Evolutionary conservation across 2,888 invertebrate genomes (phyloP).

Genomic region (Lampropteryx suffumata): DNA sequence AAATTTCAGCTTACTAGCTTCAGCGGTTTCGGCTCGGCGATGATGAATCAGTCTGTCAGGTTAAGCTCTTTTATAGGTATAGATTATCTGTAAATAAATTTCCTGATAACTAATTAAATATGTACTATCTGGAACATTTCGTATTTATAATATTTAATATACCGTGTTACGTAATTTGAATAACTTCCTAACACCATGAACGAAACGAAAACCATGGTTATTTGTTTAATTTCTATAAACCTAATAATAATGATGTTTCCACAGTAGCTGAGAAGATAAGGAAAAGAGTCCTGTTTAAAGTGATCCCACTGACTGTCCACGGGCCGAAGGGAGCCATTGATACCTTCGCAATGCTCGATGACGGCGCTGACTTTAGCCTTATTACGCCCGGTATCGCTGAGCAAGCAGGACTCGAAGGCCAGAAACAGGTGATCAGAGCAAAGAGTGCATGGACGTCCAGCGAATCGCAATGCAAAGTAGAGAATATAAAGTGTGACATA

Average conservation of each 20-base stretch:
- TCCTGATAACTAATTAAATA: no score
- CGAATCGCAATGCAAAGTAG: not conserved
- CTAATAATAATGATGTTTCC: not conserved
- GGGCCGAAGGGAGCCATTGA: slow-evolving; percentile 11
- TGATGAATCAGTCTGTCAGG: no score
- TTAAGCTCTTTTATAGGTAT: no score
- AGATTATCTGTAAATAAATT: no score
- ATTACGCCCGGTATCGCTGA: slow-evolving; percentile 3
- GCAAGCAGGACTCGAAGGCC: slow-evolving; percentile 4
- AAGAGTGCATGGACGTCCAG: slow-evolving; percentile 4
- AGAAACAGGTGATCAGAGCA: not conserved
- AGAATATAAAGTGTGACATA: slow-evolving; percentile 5
- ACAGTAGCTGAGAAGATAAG: slow-evolving; percentile 13
- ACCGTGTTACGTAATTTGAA: no score
- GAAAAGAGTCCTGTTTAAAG: slow-evolving; percentile 13
- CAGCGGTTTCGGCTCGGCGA: no score
- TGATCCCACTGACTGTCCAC: slow-evolving; percentile 18
- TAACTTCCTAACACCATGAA: no score
- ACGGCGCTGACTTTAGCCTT: slow-evolving; percentile 9
- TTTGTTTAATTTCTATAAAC: no score
- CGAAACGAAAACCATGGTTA: no score
- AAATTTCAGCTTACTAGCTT: no score
- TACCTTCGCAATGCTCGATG: slow-evolving; percentile 16
- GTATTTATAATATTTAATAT: no score
- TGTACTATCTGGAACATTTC: no score